A percentile compares a stretch with the other conserved stretches of the same genome.
phyloP scores from a whole-genome alignment of 2,797 vertebrate species.

The Bovichtus diacanthus region DNA sequence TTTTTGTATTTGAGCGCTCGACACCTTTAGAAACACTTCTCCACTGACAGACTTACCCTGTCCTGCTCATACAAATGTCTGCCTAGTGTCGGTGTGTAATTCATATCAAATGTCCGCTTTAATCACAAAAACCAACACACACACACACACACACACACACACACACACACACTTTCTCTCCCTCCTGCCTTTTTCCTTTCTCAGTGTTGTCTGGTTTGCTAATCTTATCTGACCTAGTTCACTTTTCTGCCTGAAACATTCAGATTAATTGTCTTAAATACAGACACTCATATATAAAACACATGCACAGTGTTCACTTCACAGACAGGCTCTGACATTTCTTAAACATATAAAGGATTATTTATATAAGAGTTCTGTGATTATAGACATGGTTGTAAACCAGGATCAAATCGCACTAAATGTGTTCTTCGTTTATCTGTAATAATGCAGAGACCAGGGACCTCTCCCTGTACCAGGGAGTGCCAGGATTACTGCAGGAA shows the following conservation, averaged over 20 bases:
- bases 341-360: not conserved
- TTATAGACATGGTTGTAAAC: slow-evolving; percentile 13
- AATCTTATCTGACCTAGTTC: slow-evolving; percentile 48
- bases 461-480: not conserved
- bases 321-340: not conserved
- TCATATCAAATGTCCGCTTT: too few species aligned
- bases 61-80: too few species aligned
- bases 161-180: not conserved
- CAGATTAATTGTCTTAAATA: slow-evolving; percentile 34
- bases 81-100: too few species aligned
- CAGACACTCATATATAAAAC: slow-evolving; percentile 24
- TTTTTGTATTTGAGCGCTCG: too few species aligned
- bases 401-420: not conserved
- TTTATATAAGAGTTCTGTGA: not conserved
- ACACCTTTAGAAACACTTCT: too few species aligned
- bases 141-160: not conserved
- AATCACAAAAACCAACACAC: too few species aligned
- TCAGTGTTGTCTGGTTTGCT: slow-evolving; percentile 8
- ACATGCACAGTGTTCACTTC: not conserved
- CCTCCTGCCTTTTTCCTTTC: not conserved
- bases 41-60: too few species aligned
- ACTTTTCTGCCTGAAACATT: slow-evolving; percentile 25
- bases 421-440: slow-evolving; percentile 14
- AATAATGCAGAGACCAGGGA: slow-evolving; percentile 18
- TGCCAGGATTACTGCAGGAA: slow-evolving; percentile 39